Conservation (phyloP, 1,140 invertebrate species). For the Scylla paramamosain region DNA sequence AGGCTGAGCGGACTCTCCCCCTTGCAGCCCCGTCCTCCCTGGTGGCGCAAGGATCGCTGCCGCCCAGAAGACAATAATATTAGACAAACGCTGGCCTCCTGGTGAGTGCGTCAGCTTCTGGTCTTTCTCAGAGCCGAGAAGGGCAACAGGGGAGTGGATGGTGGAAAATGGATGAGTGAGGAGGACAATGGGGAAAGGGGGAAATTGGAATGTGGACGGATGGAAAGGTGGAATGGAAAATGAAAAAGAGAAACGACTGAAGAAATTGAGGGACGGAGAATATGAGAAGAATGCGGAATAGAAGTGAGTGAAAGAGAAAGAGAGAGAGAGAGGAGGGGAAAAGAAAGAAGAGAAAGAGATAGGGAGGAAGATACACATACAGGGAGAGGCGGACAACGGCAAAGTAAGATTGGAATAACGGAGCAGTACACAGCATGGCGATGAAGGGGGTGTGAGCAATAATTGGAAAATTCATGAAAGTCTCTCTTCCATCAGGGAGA, state of each 20-base stretch:
- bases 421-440: constrained; percentile 45
- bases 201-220: neutral
- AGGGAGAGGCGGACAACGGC: neutral
- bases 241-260: neutral
- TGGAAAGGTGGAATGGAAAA: constrained; percentile 22
- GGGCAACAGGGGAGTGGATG: constrained; percentile 17
- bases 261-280: neutral
- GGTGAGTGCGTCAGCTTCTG: constrained; percentile 36
- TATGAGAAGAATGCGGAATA: neutral
- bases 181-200: constrained; percentile 8
- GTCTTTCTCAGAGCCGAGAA: neutral
- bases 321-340: neutral
- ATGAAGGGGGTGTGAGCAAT: constrained; percentile 38
- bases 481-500: constrained; percentile 24
- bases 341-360: neutral
- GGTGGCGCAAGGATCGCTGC: constrained; percentile 27
- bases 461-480: constrained; percentile 45
- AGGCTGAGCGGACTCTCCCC: neutral
- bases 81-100: constrained; percentile 52
- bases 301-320: neutral
- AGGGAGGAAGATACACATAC: neutral
- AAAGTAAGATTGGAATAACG: constrained; percentile 25
- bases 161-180: constrained; percentile 13
- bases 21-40: neutral
- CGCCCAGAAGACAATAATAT: constrained; percentile 43